Base-by-base conservation (phyloP, 1,140 invertebrate species). In the Drosophila quadrilineata region DNA sequence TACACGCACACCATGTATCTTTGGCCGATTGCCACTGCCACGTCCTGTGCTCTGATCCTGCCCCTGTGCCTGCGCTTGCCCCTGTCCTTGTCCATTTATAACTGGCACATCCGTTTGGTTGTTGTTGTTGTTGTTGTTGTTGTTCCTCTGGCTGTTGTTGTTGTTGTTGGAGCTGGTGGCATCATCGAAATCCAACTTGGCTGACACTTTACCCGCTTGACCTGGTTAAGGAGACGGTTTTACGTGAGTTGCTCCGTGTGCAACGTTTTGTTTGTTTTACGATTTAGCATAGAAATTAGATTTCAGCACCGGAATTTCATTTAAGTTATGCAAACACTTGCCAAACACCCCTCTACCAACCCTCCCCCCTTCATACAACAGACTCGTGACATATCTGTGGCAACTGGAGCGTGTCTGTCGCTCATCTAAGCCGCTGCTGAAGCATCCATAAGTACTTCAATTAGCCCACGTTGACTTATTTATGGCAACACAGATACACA, bases 1-100 rank as follows among this genome's bases (percentile, higher is more conserved):
- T 9, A 90, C 89, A 33, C 89, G 88, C 8, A 90, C 88, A 17
- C 89, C 89, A 45, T 90, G 87, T 58, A 90, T 90, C 79, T 88
- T 89, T 8, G 88, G 88, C 28, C 87, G 76, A 60, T 88, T 88
- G 43, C 75, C 60, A 22, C 70, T 66, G 52, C 35, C 35, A 24
- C 69, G 62, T 17, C 73, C 79, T 9, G 50, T 57, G 36, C 77
- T 57, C 19, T 58, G 77, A 60, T 82, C 76, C 17, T 63, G 68
- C 4, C 66, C 62, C 22, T 60, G 56, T 6, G 71, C 71, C 50
- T 87, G 73, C n/a, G 70, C 71, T 16, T 59, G 57, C 24, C 58
- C 59, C 45, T 64, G 63, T 17, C 75, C 71, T 52, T 75, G 59
- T 0, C 67, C 62, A 26, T 62, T 63, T 41, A 68, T 28, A 31